Base-by-base conservation (phyloP, 2,113 vertebrate genomes). In the Alces alces region DNA sequence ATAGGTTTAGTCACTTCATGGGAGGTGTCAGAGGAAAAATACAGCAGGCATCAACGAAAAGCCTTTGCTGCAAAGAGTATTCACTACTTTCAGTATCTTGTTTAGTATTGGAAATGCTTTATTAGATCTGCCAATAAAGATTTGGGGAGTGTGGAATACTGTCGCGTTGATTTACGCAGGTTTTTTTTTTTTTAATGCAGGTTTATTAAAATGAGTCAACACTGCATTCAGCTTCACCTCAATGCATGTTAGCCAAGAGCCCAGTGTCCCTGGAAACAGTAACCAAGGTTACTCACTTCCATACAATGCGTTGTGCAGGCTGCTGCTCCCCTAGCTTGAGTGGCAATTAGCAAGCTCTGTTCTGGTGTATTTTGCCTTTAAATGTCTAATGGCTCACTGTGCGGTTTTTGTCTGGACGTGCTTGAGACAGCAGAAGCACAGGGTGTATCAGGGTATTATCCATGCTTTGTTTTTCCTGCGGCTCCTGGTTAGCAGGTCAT, bases 281-380 rank as follows among this genome's bases (percentile, higher is more conserved):
- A 98, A 99, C 99, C 99, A 99, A 98, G 99, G 98, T 99, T 98
- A 99, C 98, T 23, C 96, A 93, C 64, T 97, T 98, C 98, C 98
- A 92, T 80, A 39, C 86, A 19, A 87, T 25, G 78, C 36, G 5
- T 64, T 96, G 93, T 91, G 96, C 88, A 50, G 90, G 83, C 94
- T 52, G 27, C 54, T 91, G 94, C 96, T 78, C 82, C 79, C 0
- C 13, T 90, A 66, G 36, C 27, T 33, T 88, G 95, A 97, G 2
- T 55, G 7, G 89, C 2, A 64, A 95, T 97, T 97, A 70, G 91
- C 1, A 73, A 96, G 36, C 92, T 4, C 1, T 30, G 78, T 43
- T 96, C 36, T 30, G 61, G 36, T 84, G 30, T 64, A 36, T 93
- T 83, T 95, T 45, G 54, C 57, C n/a, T 64, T 82, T 92, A 13